Evolutionary conservation across 2,113 vertebrate genomes (phyloP), one percentile per base, ranked within the genome.

Genomic region (Seriola dumerili): DNA sequence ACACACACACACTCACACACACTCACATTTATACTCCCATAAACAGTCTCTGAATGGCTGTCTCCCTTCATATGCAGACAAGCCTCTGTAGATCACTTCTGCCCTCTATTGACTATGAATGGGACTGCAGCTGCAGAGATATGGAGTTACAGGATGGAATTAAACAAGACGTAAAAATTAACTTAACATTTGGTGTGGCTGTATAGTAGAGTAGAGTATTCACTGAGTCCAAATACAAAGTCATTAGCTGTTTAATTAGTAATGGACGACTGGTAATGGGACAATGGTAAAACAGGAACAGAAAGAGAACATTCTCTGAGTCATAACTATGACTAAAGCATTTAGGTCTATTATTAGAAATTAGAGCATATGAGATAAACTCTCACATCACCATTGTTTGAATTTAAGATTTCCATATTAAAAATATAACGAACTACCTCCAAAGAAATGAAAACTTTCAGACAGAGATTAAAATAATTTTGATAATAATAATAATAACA

Each of bases 31-130:
- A 38, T 29, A 50, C 66, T 80, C 46, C 78, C 7, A 46, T 12
- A 75, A 12, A 72, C 72, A 46, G 34, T 17, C 21, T 61, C 58
- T 80, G 21, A 54, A 83, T 42, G 36, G 69, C 66, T 81, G 62
- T 29, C n/a, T 80, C 63, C 11, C 8, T 29, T 48, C 64, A 36
- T 38, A 8, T 76, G 5, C 8, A 57, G 42, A 54, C 57, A 44
- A 70, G 74, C 21, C 83, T 87, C 29, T 88, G 89, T 89, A 91
- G 96, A 92, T 68, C 93, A 92, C 94, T 96, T 96, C 96, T 97
- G 96, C 98, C 97, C 97, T 96, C 98, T 97, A 85, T 96, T 92
- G 97, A 96, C 84, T 61, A 21, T 21, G 72, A 62, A 9, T 52
- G 42, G 86, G 38, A 94, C 59, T 88, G 88, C 88, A 88, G 59